Conservation (phyloP, 2,888 invertebrate species). For the Caradrina kadenii region DNA sequence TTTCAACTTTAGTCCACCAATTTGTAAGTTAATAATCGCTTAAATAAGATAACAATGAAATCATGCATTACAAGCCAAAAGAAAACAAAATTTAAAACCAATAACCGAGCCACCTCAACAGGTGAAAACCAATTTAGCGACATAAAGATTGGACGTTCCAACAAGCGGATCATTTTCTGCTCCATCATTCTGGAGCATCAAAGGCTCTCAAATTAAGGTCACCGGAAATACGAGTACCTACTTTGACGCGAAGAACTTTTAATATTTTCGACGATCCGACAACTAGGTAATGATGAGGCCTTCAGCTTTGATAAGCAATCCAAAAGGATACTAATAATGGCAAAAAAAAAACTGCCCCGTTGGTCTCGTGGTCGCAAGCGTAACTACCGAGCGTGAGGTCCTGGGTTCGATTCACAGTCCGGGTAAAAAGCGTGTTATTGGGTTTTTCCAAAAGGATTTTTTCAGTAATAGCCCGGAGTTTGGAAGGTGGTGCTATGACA, state of each 20-base stretch:
- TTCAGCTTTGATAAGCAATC: slow-evolving; percentile 21
- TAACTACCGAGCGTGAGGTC: no score
- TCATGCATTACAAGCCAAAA: background rate
- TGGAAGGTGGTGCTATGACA: no score
- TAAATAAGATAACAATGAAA: no score
- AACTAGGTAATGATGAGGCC: slow-evolving; percentile 33
- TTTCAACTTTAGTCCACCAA: no score
- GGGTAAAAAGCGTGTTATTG: no score
- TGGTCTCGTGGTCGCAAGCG: no score
- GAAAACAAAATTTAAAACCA: background rate
- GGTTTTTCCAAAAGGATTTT: no score
- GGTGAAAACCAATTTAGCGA: slow-evolving; percentile 73
- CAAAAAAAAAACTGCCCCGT: no score
- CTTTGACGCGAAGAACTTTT: slow-evolving; percentile 65
- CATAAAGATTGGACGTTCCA: slow-evolving; percentile 70
- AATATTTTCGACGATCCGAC: slow-evolving; percentile 53
- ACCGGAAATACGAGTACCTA: slow-evolving; percentile 70
- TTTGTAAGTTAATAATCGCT: no score
- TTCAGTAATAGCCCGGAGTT: no score
- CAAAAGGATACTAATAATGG: background rate
- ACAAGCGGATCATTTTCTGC: slow-evolving; percentile 76
- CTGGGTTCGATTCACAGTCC: no score
- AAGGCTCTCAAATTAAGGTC: slow-evolving; percentile 77
- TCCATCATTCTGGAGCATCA: slow-evolving; percentile 74
- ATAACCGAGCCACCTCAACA: slow-evolving; percentile 65